Percentiles rank a stretch among this genome's conserved stretches.
Conservation (phyloP, 2,888 invertebrate genomes). For the Auanema sp. region DNA sequence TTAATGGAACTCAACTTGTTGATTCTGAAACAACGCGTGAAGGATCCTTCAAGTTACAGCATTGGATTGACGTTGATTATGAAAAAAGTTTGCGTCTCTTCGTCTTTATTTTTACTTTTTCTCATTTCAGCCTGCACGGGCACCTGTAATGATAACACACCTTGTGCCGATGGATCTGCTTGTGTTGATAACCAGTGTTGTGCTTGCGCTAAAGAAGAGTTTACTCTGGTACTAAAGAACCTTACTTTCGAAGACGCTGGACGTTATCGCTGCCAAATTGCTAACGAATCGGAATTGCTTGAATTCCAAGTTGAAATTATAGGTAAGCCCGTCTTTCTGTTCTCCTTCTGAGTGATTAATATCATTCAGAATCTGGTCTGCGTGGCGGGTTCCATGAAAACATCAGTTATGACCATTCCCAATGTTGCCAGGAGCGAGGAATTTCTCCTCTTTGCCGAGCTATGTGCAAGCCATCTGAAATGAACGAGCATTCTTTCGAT, state of each 20-base stretch:
- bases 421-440: conserved; percentile 80
- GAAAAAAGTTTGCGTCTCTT: conserved; percentile 32
- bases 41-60: conserved; percentile 50
- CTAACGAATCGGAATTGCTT: conserved; percentile 50
- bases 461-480: conserved; percentile 72
- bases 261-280: conserved; percentile 55
- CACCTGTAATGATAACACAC: conserved; percentile 38
- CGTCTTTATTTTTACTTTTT: background rate
- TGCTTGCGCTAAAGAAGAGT: conserved; percentile 52
- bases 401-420: conserved; percentile 62
- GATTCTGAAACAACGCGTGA: conserved; percentile 46
- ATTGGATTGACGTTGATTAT: conserved; percentile 41
- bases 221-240: conserved; percentile 55
- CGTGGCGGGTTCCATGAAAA: conserved; percentile 58
- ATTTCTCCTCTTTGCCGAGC: conserved; percentile 79
- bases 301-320: conserved; percentile 61
- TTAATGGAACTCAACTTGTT: conserved; percentile 53
- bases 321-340: conserved; percentile 33
- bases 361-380: conserved; percentile 52
- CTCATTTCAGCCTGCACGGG: conserved; percentile 32
- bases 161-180: conserved; percentile 32
- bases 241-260: conserved; percentile 58
- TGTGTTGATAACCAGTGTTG: conserved; percentile 50
- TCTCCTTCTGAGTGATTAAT: background rate
- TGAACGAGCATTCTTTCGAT: conserved; percentile 58